Conservation (phyloP, 2,797 vertebrate genomes). For the Melanotaenia trifasciata region DNA sequence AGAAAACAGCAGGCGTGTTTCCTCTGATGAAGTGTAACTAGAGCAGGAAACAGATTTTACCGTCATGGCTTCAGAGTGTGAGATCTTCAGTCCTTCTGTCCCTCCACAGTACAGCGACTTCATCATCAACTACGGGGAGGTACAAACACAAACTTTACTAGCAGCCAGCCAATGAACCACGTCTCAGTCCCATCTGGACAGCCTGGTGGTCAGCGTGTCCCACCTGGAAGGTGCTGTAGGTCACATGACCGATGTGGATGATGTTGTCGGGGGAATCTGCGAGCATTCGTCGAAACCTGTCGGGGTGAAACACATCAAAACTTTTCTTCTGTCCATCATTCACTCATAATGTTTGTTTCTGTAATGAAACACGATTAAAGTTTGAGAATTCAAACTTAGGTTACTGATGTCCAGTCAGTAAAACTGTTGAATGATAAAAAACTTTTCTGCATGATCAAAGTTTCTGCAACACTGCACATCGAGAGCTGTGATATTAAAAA, state of each 20-base stretch:
- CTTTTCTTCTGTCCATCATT: too few relatives aligned
- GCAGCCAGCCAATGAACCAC: neutral
- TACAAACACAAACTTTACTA: neutral
- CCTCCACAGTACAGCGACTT: conserved; percentile 93
- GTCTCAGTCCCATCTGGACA: rapidly evolving
- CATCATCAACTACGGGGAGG: conserved; percentile 88
- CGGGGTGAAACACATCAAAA: neutral
- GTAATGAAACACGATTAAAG: too few relatives aligned
- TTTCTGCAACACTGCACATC: too few relatives aligned
- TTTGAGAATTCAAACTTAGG: too few relatives aligned
- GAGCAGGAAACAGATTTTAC: conserved; percentile 74
- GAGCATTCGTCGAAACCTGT: conserved; percentile 91
- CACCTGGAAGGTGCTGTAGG: conserved; percentile 92
- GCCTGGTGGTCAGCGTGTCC: rapidly evolving
- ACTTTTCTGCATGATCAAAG: too few relatives aligned
- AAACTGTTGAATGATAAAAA: too few relatives aligned
- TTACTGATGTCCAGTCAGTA: too few relatives aligned
- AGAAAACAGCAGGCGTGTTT: too few relatives aligned
- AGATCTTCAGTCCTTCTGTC: conserved; percentile 86
- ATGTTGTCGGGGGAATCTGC: conserved; percentile 77
- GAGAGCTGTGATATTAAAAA: too few relatives aligned
- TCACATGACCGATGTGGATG: conserved; percentile 92
- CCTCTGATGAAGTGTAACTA: too few relatives aligned
- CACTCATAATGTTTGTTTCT: too few relatives aligned
- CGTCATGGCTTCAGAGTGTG: conserved; percentile 86